Conservation (phyloP, 2,797 vertebrate genomes). For the Phataginus tetradactyla region DNA sequence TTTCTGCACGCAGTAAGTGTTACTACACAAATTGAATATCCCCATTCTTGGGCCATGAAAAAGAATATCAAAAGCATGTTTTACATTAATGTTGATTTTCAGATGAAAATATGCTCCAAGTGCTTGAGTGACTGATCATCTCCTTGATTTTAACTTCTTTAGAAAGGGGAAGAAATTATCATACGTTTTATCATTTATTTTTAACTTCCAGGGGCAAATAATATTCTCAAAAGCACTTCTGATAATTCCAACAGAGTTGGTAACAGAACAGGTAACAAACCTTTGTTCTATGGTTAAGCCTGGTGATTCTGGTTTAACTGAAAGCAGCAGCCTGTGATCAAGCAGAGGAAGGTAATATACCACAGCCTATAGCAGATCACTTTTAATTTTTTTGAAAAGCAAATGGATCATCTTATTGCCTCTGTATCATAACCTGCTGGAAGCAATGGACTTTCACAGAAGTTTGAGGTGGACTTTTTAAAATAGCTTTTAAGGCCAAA, state of each 20-base stretch:
- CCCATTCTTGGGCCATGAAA: neutral
- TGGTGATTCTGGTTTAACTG: neutral
- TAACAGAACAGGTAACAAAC: neutral
- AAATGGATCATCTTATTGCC: neutral
- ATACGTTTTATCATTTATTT: slow-evolving; percentile 11
- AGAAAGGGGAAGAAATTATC: neutral
- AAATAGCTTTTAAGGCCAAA: neutral
- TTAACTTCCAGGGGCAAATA: neutral
- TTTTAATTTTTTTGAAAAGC: neutral
- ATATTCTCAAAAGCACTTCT: neutral
- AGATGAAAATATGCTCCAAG: neutral
- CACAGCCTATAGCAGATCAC: neutral
- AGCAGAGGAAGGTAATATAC: neutral
- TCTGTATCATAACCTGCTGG: neutral
- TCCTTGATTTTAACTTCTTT: slow-evolving; percentile 28
- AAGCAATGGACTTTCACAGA: slow-evolving; percentile 25
- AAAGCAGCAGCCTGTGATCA: neutral
- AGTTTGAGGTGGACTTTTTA: neutral
- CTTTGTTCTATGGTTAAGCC: neutral
- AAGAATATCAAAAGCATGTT: neutral
- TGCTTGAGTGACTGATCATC: neutral
- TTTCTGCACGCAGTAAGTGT: neutral
- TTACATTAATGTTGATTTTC: slow-evolving; percentile 47
- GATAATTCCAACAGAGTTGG: neutral
- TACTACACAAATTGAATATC: neutral